Evolutionary conservation across 2,888 invertebrate genomes (phyloP).

Genomic region (Heliconius hortense): DNA sequence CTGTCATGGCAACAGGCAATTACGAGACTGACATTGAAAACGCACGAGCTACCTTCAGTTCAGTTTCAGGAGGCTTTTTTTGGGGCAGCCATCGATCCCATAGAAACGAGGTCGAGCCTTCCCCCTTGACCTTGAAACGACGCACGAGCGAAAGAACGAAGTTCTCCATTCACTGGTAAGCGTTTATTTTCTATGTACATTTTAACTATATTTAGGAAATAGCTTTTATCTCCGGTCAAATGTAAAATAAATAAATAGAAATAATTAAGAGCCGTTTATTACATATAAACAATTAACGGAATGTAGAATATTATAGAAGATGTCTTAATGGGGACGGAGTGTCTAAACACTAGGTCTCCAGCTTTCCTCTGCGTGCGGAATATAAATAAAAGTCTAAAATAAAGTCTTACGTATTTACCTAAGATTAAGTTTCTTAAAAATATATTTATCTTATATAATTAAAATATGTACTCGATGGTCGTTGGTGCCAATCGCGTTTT

Average conservation of each 20-base stretch:
- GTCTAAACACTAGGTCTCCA: no score
- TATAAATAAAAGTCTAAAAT: no score
- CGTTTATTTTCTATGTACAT: neutral
- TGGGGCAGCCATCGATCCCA: conserved; percentile 77
- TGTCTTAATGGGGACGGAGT: no score
- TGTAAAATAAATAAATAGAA: neutral
- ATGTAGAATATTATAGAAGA: no score
- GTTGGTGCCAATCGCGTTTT: no score
- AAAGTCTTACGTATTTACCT: no score
- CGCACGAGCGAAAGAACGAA: conserved; percentile 63
- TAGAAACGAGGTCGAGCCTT: conserved; percentile 71
- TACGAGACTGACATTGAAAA: conserved; percentile 79
- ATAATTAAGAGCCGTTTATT: no score
- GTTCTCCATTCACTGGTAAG: conserved; percentile 64
- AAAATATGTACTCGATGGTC: no score
- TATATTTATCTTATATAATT: no score
- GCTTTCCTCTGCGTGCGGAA: no score
- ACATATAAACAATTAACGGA: no score
- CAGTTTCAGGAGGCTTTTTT: conserved; percentile 60
- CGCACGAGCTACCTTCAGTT: conserved; percentile 59
- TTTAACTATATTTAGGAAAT: neutral
- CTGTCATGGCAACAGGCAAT: conserved; percentile 68
- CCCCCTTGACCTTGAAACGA: conserved; percentile 66
- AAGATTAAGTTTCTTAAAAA: no score
- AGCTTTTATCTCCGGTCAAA: neutral